Base-by-base conservation (phyloP, 2,888 invertebrate species). In the Cenopis cana region DNA sequence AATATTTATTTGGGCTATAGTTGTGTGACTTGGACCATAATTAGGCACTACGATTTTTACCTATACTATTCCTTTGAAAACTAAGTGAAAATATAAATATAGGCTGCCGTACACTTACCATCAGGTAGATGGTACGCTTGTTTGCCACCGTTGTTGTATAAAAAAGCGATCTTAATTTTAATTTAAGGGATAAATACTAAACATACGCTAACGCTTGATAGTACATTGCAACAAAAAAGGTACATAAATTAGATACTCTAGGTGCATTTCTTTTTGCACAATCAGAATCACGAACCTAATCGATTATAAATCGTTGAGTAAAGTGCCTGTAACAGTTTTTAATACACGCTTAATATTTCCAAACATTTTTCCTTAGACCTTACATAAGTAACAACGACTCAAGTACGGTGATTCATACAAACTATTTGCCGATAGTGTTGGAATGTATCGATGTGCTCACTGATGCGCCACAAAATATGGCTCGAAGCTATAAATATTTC, bases 381-480 rank as follows among this genome's bases (percentile, higher is more conserved):
- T 50, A 62, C 24, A 56, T 33, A 17, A 29, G 17, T 64, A n/a
- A 12, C n/a, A 55, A 55, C 20, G 9, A 38, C 20, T 64, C n/a
- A 20, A 52, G 38, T 52, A 54, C 24, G 57, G 33, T 65, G 69
- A 69, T 54, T 66, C 65, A 70, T 38, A 17, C 38, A 24, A 50
- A 50, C 50, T 41, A 59, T 65, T 36, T 49, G 12, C 59, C 33
- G 70, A 70, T 70, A 70, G 60, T 10, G 29, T 4, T 3, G 65
- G 54, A 54, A 69, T 70, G 70, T 41, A 61, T 38, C 52, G 65
- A 66, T 54, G 17, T 24, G 65, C 33, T 70, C 41, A 65, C 17
- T 50, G 70, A 38, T 41, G 65, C 69, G 64, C 41, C 20, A 59
- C 65, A 65, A 52, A 69, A 70, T 59, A 70, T 60, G 17, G 46